A percentile compares a stretch with the other conserved stretches of the same genome.
These are phyloP conservation scores for Aldrovandia affinis DNA, from an alignment of 2,797 vertebrate species.

Conservation along the genomic window DNA sequence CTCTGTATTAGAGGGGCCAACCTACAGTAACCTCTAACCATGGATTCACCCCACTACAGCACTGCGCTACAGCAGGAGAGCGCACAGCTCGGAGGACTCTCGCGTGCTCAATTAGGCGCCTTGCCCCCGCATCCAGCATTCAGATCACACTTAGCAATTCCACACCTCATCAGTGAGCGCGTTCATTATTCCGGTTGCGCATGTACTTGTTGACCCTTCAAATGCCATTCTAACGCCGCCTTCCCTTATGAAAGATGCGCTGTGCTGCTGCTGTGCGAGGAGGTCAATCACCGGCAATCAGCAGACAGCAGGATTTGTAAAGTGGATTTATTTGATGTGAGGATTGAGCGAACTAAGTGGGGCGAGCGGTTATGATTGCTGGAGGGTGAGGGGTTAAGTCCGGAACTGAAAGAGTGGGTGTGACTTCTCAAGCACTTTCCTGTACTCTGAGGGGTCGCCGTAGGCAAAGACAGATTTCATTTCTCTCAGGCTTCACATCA, in stretches of 20 bases:
- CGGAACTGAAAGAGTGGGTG: conserved; percentile 53
- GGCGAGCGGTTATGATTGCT: conserved; percentile 40
- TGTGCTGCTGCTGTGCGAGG: background rate
- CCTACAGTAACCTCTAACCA: conserved; percentile 72
- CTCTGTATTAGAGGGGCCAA: conserved; percentile 45
- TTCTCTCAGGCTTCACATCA: conserved; percentile 66
- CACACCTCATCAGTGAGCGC: conserved; percentile 77
- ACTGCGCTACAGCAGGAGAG: conserved; percentile 59
- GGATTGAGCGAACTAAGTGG: conserved; percentile 21
- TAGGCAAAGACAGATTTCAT: conserved; percentile 76
- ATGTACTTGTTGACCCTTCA: background rate
- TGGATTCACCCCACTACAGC: conserved; percentile 67
- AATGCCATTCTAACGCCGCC: background rate
- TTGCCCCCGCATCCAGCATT: conserved; percentile 56
- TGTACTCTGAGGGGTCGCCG: conserved; percentile 61
- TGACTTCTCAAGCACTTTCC: conserved; percentile 69
- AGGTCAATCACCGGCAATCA: conserved; percentile 10
- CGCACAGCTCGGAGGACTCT: conserved; percentile 31
- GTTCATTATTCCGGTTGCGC: conserved; percentile 63
- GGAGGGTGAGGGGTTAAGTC: conserved; percentile 55
- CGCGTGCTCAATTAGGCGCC: conserved; percentile 47
- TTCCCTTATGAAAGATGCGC: background rate
- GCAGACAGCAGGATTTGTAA: conserved; percentile 42
- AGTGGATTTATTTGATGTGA: background rate
- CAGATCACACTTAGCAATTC: conserved; percentile 75